Base-by-base conservation (phyloP, 2,888 invertebrate species). In the Caradrina kadenii region DNA sequence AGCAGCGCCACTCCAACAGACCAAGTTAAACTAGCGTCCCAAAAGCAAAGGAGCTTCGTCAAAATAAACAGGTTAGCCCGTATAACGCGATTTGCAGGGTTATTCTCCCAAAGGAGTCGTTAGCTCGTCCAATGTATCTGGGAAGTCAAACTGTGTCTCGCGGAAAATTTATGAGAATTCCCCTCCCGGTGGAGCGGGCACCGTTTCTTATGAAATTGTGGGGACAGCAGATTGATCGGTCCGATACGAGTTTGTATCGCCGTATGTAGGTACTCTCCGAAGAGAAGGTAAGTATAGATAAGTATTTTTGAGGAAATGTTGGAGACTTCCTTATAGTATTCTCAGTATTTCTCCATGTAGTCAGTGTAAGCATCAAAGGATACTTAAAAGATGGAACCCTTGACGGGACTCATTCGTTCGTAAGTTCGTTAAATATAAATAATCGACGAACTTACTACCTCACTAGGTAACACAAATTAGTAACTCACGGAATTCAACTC, bases 31-130 rank as follows among this genome's bases (percentile, higher is more conserved):
- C 63, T 53, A 22, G 63, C 52, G 48, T 49, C 21, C 64, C 69
- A 17, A 26, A 22, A 15, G 39, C 52, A 55, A 17, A 17, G 22
- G 0, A 70, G 62, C 65, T 39, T 21, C 66, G 55, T 70, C 77
- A 72, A 72, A 76, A 67, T 71, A 76, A 77, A 66, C 76, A 76
- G 71, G 66, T 77, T 61, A 52, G 56, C 62, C 49, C 26, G 19
- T 19, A 48, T 72, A 79, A 76, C 68, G 64, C 67, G 76, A 81
- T 80, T 79, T 71, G 75, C 76, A 31, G 75, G 73, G 67, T 82
- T 82, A 83, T 84, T 75, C 79, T 76, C 84, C 78, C 83, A 0
- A 1, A 31, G 72, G 83, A 78, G 80, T 83, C 79, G 82, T 84
- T 84, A 83, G 74, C 68, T 62, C 56, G 61, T 74, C 66, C 73